Conservation (phyloP, 2,888 invertebrate species). For the Incurvaria masculella region DNA sequence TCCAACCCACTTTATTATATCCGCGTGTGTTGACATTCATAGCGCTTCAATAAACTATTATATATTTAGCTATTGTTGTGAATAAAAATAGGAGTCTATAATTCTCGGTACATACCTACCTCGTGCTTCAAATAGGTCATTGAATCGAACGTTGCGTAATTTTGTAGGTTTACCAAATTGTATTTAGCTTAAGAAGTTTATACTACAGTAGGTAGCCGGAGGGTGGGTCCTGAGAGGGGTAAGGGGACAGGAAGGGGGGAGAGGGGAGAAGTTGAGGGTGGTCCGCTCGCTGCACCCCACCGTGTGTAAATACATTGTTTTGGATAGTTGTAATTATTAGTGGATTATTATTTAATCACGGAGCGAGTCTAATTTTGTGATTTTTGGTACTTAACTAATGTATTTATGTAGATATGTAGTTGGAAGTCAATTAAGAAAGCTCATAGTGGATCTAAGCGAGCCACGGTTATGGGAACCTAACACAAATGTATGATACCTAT, state of each 20-base stretch:
- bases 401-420: too few relatives aligned
- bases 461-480: too few relatives aligned
- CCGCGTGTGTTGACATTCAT: neutral
- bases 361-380: neutral
- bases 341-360: neutral
- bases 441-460: too few relatives aligned
- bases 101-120: neutral
- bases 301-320: neutral
- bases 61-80: constrained; percentile 45
- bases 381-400: neutral
- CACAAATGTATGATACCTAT: too few relatives aligned
- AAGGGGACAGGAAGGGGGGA: too few relatives aligned
- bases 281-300: neutral
- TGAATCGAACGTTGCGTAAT: neutral
- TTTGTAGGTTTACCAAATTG: neutral
- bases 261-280: neutral
- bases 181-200: neutral
- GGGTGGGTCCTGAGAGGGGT: too few relatives aligned
- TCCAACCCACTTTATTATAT: neutral
- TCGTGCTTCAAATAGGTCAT: neutral
- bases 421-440: neutral
- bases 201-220: neutral
- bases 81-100: constrained; percentile 18
- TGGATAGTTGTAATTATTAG: neutral
- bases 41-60: neutral